A percentile compares a stretch with the other conserved stretches of the same genome.
phyloP scores from a whole-genome alignment of 2,113 vertebrate genomes.

The Butorides virescens region DNA sequence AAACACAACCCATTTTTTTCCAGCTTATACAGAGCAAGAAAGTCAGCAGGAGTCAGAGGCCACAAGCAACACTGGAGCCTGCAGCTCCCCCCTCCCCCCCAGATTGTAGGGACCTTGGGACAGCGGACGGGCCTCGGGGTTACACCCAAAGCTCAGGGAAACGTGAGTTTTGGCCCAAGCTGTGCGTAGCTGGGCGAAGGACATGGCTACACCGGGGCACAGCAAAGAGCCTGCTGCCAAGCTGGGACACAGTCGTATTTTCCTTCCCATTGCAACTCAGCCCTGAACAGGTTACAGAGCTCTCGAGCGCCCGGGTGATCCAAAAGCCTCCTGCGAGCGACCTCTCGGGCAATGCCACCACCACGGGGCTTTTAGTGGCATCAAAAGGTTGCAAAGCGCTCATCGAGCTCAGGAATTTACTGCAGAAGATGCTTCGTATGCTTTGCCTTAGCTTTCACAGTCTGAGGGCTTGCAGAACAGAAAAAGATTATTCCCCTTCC shows the following conservation, averaged over 20 bases:
- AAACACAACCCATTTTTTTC: background rate
- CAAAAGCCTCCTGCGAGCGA: background rate
- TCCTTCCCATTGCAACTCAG: background rate
- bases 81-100: background rate
- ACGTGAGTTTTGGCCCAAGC: background rate
- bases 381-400: background rate
- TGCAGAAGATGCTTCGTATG: background rate
- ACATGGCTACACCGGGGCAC: background rate
- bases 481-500: background rate
- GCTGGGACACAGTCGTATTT: background rate
- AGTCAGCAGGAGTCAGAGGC: background rate
- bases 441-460: background rate
- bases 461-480: background rate
- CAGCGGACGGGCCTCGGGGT: background rate
- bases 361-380: background rate
- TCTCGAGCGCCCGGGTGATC: background rate
- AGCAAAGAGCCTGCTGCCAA: background rate
- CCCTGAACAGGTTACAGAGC: background rate
- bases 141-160: background rate
- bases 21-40: background rate
- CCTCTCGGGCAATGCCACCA: background rate
- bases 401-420: background rate
- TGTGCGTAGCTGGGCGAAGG: background rate
- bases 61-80: background rate
- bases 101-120: background rate